These are phyloP conservation scores for Saimiri boliviensis DNA, from an alignment of 2,113 vertebrate species.

Conservation along the genomic window DNA sequence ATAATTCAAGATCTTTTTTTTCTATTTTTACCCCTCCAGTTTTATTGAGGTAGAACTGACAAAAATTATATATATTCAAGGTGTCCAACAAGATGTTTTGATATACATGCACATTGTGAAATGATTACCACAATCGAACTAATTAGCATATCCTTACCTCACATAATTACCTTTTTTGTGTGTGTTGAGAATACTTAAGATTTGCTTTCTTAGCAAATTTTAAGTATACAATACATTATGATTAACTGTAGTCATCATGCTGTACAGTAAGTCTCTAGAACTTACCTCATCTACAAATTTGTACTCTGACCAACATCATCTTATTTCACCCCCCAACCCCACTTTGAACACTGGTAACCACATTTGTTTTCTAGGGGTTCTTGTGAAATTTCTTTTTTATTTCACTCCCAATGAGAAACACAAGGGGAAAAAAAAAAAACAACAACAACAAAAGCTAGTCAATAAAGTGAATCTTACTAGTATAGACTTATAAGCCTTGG, in stretches of 20 bases:
- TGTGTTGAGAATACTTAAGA: neutral
- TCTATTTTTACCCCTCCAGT: neutral
- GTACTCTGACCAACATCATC: neutral
- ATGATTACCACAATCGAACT: neutral
- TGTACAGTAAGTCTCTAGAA: neutral
- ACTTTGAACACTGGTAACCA: neutral
- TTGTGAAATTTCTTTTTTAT: neutral
- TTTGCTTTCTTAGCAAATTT: neutral
- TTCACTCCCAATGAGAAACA: slow-evolving; percentile 3
- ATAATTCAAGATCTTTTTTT: neutral
- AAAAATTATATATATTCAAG: neutral
- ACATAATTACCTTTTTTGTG: neutral
- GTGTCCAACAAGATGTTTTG: neutral
- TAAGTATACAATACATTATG: neutral
- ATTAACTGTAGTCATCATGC: neutral
- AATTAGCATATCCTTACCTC: neutral
- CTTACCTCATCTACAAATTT: neutral
- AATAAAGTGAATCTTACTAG: neutral
- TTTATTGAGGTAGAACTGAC: neutral
- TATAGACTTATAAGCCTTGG: neutral
- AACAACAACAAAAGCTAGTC: neutral
- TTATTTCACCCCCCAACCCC: neutral
- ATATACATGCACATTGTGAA: neutral
- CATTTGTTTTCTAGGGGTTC: neutral
- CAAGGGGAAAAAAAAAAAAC: neutral